Base-by-base conservation (phyloP, 2,113 vertebrate genomes). In the Cololabis saira region DNA sequence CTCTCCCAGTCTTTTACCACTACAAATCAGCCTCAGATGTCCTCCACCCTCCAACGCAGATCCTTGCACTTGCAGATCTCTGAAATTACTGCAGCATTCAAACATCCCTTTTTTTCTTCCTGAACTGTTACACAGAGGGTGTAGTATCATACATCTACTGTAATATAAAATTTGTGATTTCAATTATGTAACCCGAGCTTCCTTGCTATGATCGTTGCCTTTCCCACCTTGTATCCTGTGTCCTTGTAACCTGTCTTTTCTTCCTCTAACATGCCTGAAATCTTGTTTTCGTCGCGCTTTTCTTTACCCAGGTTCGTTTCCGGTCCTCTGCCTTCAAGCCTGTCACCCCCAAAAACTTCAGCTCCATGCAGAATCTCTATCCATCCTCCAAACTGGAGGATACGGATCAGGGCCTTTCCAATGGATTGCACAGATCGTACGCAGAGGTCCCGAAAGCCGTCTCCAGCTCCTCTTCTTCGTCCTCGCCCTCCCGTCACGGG, bases 291-390 rank as follows among this genome's bases (percentile, higher is more conserved):
- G 8, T 66, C 30, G 54, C 42, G 24, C 5, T 41, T 40, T 63
- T 42, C 55, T 27, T 30, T 47, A 47, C 61, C n/a, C 37, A 98
- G 96, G 93, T 94, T 67, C 94, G 93, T 9, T 95, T 96, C 57
- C 94, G 97, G 67, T 95, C 96, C 0, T 97, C 97, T 0, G 96
- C 97, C 37, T 98, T 99, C 90, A 98, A 96, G 87, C 94, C 94
- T 0, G 84, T 96, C 66, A 84, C 94, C 0, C 95, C 95, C 17
- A 97, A 97, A 82, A 95, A 94, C 81, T 95, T 98, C 84, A 93
- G 95, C 76, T 98, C 98, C 74, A 95, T 96, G 95, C 98, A 98
- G 81, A 93, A 96, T 76, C 91, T 99, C 59, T 96, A 95, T 3
- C 94, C 95, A 0, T 94, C 94, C 0, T 94, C 95, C 69, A 96